Evolutionary conservation across 2,113 vertebrate genomes (phyloP), one percentile per base, ranked within the genome.

Genomic region (Propithecus coquereli): DNA sequence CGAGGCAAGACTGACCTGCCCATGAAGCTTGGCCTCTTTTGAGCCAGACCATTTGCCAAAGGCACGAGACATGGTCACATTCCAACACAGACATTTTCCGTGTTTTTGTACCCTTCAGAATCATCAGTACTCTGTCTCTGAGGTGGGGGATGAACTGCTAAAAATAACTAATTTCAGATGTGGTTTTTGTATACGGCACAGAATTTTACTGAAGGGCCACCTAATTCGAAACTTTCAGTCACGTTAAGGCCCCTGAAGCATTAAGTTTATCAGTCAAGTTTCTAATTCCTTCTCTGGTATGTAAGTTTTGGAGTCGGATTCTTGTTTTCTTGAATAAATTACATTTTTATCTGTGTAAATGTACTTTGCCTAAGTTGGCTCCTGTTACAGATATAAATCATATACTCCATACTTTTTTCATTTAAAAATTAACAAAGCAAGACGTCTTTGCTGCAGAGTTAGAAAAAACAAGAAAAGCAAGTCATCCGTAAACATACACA

Each of bases 351-450:
- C 50, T 59, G n/a, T 80, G 14, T 34, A 47, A 80, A 79, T 73
- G 6, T 40, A 47, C 47, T 88, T 70, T 93, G 63, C 30, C 40
- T 37, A 87, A 95, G 32, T 11, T 65, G 45, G 50, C 8, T 93
- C 40, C 22, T 47, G 30, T 34, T 18, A 22, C 20, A 80, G 59
- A 94, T 25, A 80, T 50, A 93, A 87, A 22, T 20, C 59, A 13
- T n/a, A 27, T n/a, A 88, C 37, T 27, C 10, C 40, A 5, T 6
- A 85, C 6, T 45, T 65, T n/a, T n/a, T 52, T 3, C 9, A 59
- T 25, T 80, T 90, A 73, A 74, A 80, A 87, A 90, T 73, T 57
- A 92, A 79, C 12, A 87, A 52, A 88, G 66, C 76, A 88, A 95
- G 50, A 32, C 8, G 73, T 68, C 32, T 47, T 84, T 12, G 43